Percentiles rank a stretch among this genome's conserved stretches.
phyloP scores from a whole-genome alignment of 1,140 invertebrate genomes.

The Mycetomoellerius zeteki region DNA sequence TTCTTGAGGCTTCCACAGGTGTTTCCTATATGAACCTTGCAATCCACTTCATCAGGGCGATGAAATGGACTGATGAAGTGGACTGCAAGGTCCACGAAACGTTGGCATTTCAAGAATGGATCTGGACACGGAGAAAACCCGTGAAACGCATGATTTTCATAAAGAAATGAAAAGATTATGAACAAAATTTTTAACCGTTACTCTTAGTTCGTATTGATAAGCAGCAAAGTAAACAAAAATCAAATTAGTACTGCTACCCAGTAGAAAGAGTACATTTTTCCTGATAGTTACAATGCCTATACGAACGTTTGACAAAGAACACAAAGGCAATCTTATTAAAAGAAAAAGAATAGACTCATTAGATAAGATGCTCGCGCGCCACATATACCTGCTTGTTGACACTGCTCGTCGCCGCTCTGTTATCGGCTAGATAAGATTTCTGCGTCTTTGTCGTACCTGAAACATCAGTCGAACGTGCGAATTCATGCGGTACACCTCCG shows the following conservation, averaged over 20 bases:
- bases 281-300: neutral
- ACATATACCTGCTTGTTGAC: slow-evolving; percentile 75
- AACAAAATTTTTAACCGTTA: neutral
- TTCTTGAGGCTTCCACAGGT: no score
- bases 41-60: no score
- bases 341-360: slow-evolving; percentile 68
- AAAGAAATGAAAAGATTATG: neutral
- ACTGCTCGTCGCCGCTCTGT: slow-evolving; percentile 72
- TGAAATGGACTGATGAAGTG: no score
- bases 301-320: neutral
- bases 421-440: slow-evolving; percentile 82
- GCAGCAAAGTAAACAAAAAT: neutral
- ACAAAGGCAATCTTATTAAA: slow-evolving; percentile 57
- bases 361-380: slow-evolving; percentile 68
- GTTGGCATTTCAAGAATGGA: no score
- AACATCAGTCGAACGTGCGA: slow-evolving; percentile 70
- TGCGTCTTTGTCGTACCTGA: slow-evolving; percentile 78
- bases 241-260: neutral
- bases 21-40: no score
- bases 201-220: neutral
- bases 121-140: no score
- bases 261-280: slow-evolving; percentile 8
- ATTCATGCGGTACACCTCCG: slow-evolving; percentile 67
- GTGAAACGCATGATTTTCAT: no score
- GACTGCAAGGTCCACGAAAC: no score